Percentiles rank a stretch among this genome's conserved stretches.
phyloP scores from a whole-genome alignment of 2,888 invertebrate species.

The Panzeria rudis region DNA sequence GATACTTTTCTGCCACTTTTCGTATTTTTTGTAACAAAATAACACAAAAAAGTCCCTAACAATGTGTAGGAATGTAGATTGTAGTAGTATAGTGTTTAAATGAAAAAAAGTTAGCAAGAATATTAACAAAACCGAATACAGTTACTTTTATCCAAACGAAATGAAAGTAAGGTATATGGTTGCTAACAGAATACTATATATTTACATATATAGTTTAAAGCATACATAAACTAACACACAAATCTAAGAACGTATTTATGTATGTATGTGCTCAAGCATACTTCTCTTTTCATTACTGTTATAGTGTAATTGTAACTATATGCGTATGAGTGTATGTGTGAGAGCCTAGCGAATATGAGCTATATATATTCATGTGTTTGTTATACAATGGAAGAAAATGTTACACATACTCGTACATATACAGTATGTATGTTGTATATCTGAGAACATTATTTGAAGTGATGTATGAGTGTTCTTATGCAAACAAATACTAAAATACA shows the following conservation, averaged over 20 bases:
- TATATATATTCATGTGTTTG: not conserved
- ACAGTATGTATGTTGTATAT: not conserved
- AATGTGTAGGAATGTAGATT: constrained; percentile 28
- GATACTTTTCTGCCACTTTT: constrained; percentile 20
- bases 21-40: not conserved
- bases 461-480: constrained; percentile 61
- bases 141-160: constrained; percentile 41
- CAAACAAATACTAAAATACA: constrained; percentile 65
- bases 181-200: constrained; percentile 42
- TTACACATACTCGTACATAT: not conserved
- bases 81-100: constrained; percentile 5
- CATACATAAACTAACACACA: constrained; percentile 1
- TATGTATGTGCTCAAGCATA: constrained; percentile 5
- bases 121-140: constrained; percentile 30
- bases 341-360: constrained; percentile 15
- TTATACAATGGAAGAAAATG: constrained; percentile 28
- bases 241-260: constrained; percentile 1
- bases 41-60: constrained; percentile 17
- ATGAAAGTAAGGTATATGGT: constrained; percentile 57
- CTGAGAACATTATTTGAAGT: constrained; percentile 60
- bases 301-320: not conserved
- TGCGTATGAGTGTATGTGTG: not conserved
- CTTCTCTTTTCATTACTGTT: not conserved
- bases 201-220: not conserved
- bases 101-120: constrained; percentile 28